Evolutionary conservation across 2,797 vertebrate species (phyloP), one percentile per base, ranked within the genome.

Genomic region (Danionella dracula): DNA sequence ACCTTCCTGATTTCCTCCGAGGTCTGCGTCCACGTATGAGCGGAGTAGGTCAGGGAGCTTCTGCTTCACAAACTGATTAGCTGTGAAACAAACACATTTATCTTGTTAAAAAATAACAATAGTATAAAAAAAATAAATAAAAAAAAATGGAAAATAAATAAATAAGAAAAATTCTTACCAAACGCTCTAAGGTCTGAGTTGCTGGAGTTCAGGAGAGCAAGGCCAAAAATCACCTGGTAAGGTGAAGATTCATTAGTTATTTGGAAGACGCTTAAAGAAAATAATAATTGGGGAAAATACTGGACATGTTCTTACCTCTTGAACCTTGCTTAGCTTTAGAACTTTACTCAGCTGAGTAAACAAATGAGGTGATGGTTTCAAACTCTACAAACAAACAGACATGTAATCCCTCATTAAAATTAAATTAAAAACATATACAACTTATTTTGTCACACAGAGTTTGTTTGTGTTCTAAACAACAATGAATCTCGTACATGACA

Each of bases 301-400:
- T 8, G 35, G 0, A 73, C 44, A 16, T 5, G 4, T 37, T 8
- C 90, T 79, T 87, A 98, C 96, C 93, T 99, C 96, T 86, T 99
- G 97, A 84, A 99, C 96, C 84, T 98, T 99, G 89, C 91, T 99
- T 86, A 99, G 92, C 81, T 99, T 99, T 75, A 99, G 93, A 85
- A 98, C 97, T 94, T 99, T 99, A 93, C 95, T 98, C 84, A 99
- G 85, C 76, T 98, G 97, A 86, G 93, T 91, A 88, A 99, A 97
- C 77, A 99, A 88, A 77, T 99, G 95, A 81, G 93, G 88, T 76
- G 96, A 97, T 72, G 96, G 94, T 83, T 99, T 98, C 78, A 99
- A 94, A 93, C 97, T 99, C 97, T 75, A 45, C 10, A 9, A 51
- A 42, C 16, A 50, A 34, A 4, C 4, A 59, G 27, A 62, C 9